Evolutionary conservation across 2,888 invertebrate genomes (phyloP).

Genomic region (Argyresthia goedartella): DNA sequence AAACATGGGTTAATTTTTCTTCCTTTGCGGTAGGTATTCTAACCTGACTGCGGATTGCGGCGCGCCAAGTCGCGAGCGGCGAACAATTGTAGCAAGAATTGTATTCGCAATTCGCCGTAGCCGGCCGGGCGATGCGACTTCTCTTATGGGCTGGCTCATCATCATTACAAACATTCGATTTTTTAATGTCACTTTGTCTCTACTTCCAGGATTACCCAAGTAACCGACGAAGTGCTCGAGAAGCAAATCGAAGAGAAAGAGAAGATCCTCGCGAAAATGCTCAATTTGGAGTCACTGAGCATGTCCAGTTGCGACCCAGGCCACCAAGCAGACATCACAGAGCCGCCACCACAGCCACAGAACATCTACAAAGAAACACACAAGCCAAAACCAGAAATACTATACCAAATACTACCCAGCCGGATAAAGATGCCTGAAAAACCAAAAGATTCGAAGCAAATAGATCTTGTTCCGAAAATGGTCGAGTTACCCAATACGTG

Average conservation of each 20-base stretch:
- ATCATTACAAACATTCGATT: no score
- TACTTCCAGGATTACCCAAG: conserved; percentile 58
- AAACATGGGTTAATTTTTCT: no score
- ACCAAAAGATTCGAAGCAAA: not conserved
- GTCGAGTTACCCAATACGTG: conserved; percentile 70
- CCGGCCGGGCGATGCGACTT: no score
- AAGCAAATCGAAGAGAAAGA: conserved; percentile 82
- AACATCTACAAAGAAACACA: not conserved
- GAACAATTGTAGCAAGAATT: no score
- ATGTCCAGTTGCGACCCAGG: conserved; percentile 16
- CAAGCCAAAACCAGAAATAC: not conserved
- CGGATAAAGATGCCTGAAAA: conserved; percentile 9
- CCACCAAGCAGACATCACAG: not conserved
- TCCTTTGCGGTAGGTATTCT: no score
- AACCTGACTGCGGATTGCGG: no score
- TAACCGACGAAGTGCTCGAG: conserved; percentile 75
- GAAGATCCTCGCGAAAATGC: conserved; percentile 76
- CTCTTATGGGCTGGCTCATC: no score
- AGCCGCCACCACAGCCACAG: conserved; percentile 4
- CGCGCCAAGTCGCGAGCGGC: no score
- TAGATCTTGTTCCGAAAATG: conserved; percentile 56
- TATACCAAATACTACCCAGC: not conserved
- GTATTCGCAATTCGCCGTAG: no score
- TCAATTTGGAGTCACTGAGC: conserved; percentile 71
- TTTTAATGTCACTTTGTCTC: no score